Base-by-base conservation (phyloP, 2,797 vertebrate genomes). In the Dipus sagitta region DNA sequence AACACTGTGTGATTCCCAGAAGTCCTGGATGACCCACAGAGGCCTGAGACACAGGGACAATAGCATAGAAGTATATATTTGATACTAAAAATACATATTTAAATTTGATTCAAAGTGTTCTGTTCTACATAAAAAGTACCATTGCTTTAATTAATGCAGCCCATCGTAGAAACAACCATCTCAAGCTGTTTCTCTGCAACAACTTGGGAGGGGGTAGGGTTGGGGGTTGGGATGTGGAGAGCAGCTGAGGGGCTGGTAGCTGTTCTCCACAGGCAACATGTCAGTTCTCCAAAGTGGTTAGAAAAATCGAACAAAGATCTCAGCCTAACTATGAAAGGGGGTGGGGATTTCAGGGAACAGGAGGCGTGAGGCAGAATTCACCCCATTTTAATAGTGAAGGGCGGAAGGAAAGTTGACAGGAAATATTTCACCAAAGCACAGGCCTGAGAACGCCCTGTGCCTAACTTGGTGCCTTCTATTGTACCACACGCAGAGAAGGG, bases 91-190 rank as follows among this genome's bases (percentile, higher is more conserved):
- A 71, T 38, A 1, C 18, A 20, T 9, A 11, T 93, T 95, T 96
- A 90, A 83, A 86, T 95, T 80, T 94, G 70, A 67, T 86, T 94
- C 70, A 34, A 18, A 54, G 52, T 90, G 60, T 93, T 94, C 87
- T 88, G 34, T 85, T 94, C 87, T 88, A 10, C 84, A 68, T 78
- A 6, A 89, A 94, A 88, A 90, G 42, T 5, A 32, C 12, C 26
- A 28, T 74, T 58, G 13, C 42, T 84, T 81, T 92, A 95, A 90
- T 80, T 90, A 90, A 95, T 82, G 71, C n/a, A 92, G 42, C n/a
- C 65, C 92, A 6, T 88, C 84, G 58, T 84, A 72, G 88, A 86
- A 92, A 92, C 0, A 10, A 65, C 42, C 30, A 0, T 92, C 95
- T 94, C 87, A 84, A 95, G 86, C 83, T 93, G 65, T 93, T 91